Conservation (phyloP, 2,113 vertebrate genomes). For the Tichodroma muraria region DNA sequence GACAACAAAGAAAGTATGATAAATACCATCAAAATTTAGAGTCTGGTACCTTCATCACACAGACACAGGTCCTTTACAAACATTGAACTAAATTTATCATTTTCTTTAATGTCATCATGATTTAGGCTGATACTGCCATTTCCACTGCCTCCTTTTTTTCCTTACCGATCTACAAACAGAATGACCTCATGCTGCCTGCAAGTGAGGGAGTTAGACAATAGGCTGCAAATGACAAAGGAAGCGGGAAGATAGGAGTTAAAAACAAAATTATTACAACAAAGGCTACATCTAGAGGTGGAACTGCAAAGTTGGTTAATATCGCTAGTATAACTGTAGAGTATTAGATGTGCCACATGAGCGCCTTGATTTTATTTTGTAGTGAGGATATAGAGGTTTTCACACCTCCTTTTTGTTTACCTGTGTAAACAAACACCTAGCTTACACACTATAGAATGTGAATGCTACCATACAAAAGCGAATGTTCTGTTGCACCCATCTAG, state of each 20-base stretch:
- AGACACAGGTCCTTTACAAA: not conserved
- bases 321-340: not conserved
- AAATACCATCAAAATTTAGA: not conserved
- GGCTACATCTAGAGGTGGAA: not conserved
- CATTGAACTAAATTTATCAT: not conserved
- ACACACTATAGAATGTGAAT: not conserved
- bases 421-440: not conserved
- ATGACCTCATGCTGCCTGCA: not conserved
- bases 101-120: not conserved
- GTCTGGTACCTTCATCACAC: not conserved
- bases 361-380: not conserved
- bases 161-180: not conserved
- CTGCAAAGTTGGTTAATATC: not conserved
- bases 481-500: not conserved
- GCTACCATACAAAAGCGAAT: not conserved
- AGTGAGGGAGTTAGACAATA: not conserved
- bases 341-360: not conserved
- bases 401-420: no score
- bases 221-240: not conserved
- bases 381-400: not conserved
- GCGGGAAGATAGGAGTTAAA: not conserved
- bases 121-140: not conserved
- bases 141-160: not conserved
- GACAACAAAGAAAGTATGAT: not conserved
- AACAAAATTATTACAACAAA: not conserved